These are phyloP conservation scores for Galagoides demidoff DNA, from an alignment of 2,797 vertebrate genomes.

Conservation along the genomic window DNA sequence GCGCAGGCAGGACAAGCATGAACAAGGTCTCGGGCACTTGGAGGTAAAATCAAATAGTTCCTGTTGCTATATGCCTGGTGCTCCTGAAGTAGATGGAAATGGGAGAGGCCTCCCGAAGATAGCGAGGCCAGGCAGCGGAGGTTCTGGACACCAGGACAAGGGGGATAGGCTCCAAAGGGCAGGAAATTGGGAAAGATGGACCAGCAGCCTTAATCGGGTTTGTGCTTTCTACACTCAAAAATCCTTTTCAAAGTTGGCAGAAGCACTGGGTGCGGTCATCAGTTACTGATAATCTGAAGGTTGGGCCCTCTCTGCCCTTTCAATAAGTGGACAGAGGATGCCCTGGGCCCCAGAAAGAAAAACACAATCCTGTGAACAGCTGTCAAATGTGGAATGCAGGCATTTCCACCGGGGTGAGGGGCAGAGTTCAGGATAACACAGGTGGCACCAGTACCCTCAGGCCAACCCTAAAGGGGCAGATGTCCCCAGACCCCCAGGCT, in stretches of 20 bases:
- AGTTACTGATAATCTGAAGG: not conserved
- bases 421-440: not conserved
- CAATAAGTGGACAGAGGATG: not conserved
- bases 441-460: not conserved
- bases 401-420: not conserved
- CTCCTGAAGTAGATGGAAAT: not conserved
- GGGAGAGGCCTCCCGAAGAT: too few species aligned
- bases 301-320: not conserved
- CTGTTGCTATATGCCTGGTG: not conserved
- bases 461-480: not conserved
- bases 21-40: not conserved
- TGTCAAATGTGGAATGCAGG: not conserved
- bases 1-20: not conserved
- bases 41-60: not conserved
- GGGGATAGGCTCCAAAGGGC: not conserved
- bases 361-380: not conserved
- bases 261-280: not conserved
- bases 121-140: not conserved
- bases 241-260: not conserved
- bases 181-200: not conserved
- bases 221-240: not conserved
- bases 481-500: not conserved
- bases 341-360: not conserved
- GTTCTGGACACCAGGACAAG: not conserved
- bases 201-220: not conserved